Evolutionary conservation across 2,888 invertebrate species (phyloP).

Genomic region (Cancer borealis): DNA sequence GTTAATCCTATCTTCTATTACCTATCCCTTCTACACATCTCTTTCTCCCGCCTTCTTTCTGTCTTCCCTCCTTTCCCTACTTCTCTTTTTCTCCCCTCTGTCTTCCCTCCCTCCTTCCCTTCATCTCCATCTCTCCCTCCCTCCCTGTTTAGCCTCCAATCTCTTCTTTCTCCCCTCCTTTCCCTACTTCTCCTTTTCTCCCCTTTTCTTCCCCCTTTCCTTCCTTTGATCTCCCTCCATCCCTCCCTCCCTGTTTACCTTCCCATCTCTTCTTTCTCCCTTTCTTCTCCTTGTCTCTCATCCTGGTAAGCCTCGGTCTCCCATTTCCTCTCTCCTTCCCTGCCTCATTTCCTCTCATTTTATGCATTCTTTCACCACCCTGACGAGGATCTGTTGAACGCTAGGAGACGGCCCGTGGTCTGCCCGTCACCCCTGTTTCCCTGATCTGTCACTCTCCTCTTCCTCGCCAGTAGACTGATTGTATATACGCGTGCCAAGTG

Average conservation of each 20-base stretch:
- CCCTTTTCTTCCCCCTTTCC: background rate
- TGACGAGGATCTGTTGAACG: background rate
- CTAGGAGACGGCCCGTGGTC: background rate
- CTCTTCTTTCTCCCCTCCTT: background rate
- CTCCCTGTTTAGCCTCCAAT: background rate
- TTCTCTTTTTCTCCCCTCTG: background rate
- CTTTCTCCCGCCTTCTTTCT: background rate
- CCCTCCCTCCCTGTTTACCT: background rate
- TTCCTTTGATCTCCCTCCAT: background rate
- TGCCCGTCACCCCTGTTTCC: background rate
- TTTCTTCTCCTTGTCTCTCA: background rate
- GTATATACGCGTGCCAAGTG: background rate
- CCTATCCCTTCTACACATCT: background rate
- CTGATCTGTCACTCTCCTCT: background rate
- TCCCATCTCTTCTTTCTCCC: background rate
- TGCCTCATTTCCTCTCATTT: background rate
- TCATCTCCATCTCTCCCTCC: background rate
- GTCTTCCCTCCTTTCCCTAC: background rate
- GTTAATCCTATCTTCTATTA: background rate
- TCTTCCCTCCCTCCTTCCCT: background rate
- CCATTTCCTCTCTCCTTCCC: background rate
- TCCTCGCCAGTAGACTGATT: background rate
- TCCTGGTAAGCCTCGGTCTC: background rate
- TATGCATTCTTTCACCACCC: constrained; percentile 12
- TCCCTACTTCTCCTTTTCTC: background rate